These are phyloP conservation scores for Leptinotarsa tumamoca DNA, from an alignment of 2,888 invertebrate genomes.

Conservation along the genomic window DNA sequence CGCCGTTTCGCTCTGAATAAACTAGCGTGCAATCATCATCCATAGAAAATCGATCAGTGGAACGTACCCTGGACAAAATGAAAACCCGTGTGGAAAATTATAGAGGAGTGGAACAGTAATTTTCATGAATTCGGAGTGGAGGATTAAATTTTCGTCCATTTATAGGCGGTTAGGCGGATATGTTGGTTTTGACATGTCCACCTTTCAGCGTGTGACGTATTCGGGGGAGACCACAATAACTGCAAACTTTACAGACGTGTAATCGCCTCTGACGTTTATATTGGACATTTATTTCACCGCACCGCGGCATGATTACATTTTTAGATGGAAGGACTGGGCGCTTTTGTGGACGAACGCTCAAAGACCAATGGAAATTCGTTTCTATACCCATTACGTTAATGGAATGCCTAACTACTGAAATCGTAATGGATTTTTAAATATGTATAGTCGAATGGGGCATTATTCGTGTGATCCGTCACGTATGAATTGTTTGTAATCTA, in stretches of 20 bases:
- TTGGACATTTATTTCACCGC: constrained; percentile 49
- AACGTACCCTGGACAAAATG: neutral
- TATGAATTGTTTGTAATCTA: too few relatives aligned
- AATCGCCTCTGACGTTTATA: constrained; percentile 56
- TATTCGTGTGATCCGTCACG: too few relatives aligned
- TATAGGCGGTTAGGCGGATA: constrained; percentile 49
- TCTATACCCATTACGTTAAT: neutral
- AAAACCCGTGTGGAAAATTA: constrained; percentile 28
- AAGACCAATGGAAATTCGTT: constrained; percentile 3
- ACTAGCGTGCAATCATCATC: constrained; percentile 12
- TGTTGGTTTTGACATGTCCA: constrained; percentile 54
- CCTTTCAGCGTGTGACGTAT: constrained; percentile 42
- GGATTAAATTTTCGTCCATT: constrained; percentile 53
- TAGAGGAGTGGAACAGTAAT: constrained; percentile 38
- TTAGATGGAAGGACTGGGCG: constrained; percentile 6
- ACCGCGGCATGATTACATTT: constrained; percentile 19
- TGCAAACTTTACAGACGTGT: constrained; percentile 49
- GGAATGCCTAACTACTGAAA: too few relatives aligned
- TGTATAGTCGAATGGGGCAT: too few relatives aligned
- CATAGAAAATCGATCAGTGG: constrained; percentile 15
- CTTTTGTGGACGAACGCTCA: neutral
- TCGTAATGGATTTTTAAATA: too few relatives aligned
- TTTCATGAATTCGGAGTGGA: constrained; percentile 39
- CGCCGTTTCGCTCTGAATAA: neutral
- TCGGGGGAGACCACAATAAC: constrained; percentile 47